Conservation (phyloP, 2,888 invertebrate species). For the Euzophera pinguis region DNA sequence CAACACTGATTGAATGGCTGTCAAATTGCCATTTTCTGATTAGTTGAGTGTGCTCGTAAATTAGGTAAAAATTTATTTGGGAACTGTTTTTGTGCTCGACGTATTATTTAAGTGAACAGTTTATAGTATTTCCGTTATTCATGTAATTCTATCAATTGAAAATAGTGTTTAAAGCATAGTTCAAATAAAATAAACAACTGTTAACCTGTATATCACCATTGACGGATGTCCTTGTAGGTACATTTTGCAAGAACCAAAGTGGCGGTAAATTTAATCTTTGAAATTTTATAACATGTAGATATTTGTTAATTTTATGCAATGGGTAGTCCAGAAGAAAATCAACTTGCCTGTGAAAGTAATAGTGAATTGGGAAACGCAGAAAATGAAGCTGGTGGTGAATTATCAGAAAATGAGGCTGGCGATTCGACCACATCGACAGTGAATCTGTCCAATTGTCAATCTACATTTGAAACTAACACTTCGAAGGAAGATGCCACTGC, state of each 20-base stretch:
- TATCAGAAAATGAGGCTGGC: slow-evolving; percentile 50
- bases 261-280: slow-evolving; percentile 75
- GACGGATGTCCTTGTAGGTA: slow-evolving; percentile 78
- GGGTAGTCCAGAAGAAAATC: slow-evolving; percentile 66
- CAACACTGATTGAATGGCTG: slow-evolving; percentile 4
- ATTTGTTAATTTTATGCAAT: slow-evolving; percentile 40
- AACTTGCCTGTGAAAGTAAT: slow-evolving; percentile 41
- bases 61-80: slow-evolving; percentile 22
- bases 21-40: slow-evolving; percentile 51
- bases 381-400: slow-evolving; percentile 50
- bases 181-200: slow-evolving; percentile 54
- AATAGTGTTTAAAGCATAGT: too few relatives aligned
- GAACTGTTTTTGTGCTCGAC: slow-evolving; percentile 32
- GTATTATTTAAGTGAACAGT: slow-evolving; percentile 31
- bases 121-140: slow-evolving; percentile 19
- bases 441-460: slow-evolving; percentile 39
- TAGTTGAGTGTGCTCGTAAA: neutral
- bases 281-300: slow-evolving; percentile 48
- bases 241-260: slow-evolving; percentile 67
- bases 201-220: slow-evolving; percentile 76
- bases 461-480: slow-evolving; percentile 43
- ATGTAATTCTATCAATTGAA: slow-evolving; percentile 15
- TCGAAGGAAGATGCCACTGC: slow-evolving; percentile 56
- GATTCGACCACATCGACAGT: slow-evolving; percentile 48
- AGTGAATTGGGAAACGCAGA: slow-evolving; percentile 41